phyloP scores from a whole-genome alignment of 2,797 vertebrate genomes.

The Aselliscus stoliczkanus region DNA sequence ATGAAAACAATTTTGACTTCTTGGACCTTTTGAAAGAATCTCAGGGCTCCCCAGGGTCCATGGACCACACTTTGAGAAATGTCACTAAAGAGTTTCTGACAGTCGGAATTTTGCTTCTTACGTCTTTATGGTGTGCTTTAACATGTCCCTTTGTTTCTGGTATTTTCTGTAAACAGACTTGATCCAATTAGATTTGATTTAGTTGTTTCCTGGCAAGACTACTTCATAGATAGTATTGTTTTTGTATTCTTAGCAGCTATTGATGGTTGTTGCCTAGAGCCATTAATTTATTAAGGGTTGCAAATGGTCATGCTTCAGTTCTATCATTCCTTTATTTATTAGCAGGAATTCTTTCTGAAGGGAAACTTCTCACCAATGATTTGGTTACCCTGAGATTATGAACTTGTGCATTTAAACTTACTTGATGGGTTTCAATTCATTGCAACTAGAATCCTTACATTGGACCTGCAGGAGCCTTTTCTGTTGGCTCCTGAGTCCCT shows the following conservation, averaged over 20 bases:
- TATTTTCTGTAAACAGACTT: neutral
- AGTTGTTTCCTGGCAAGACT: neutral
- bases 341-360: neutral
- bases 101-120: neutral
- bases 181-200: neutral
- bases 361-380: neutral
- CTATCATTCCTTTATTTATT: neutral
- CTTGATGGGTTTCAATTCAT: neutral
- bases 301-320: neutral
- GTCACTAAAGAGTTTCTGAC: neutral
- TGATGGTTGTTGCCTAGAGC: neutral
- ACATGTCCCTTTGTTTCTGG: neutral
- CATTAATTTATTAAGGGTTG: neutral
- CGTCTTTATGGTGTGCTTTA: neutral
- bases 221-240: neutral
- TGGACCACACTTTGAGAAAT: neutral
- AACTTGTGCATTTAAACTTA: neutral
- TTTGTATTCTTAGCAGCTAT: neutral
- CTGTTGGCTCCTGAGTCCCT: neutral
- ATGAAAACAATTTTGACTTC: neutral
- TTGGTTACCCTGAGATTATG: neutral
- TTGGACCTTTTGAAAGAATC: neutral
- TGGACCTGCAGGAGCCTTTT: neutral
- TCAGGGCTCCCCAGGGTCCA: neutral
- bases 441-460: neutral